Evolutionary conservation across 2,888 invertebrate genomes (phyloP).

Genomic region (Macrophya annulata): DNA sequence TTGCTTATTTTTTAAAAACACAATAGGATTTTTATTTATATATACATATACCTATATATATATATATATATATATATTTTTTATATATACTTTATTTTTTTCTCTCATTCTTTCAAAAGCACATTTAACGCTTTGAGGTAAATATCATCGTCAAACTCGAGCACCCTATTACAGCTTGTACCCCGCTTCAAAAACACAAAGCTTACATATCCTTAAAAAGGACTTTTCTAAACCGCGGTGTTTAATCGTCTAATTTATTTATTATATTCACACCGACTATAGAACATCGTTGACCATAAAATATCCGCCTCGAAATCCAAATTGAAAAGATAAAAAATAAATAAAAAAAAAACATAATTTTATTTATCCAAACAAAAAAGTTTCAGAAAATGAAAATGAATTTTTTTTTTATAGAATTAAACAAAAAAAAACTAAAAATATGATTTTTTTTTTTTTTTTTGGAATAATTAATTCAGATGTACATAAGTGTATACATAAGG

Average conservation of each 20-base stretch:
- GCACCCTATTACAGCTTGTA: not conserved
- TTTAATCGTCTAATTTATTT: conserved; percentile 19
- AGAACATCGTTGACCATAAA: not conserved
- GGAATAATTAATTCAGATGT: not conserved
- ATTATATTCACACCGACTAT: not conserved
- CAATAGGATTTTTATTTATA: not conserved
- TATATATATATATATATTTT: not conserved
- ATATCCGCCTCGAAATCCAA: not conserved
- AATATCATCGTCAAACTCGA: conserved; percentile 5
- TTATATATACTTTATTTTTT: not conserved
- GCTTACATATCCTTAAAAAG: not conserved
- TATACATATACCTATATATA: no score
- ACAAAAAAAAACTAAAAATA: not conserved
- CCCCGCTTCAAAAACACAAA: not conserved
- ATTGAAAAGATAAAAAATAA: not conserved
- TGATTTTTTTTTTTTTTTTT: not conserved
- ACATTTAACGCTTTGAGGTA: not conserved
- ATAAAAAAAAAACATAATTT: not conserved
- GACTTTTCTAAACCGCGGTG: not conserved
- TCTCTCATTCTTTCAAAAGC: not conserved
- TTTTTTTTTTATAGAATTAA: not conserved
- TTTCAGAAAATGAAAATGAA: not conserved
- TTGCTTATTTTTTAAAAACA: not conserved
- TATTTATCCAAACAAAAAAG: no score
- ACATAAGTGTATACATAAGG: no score